Evolutionary conservation across 2,888 invertebrate species (phyloP).

Genomic region (Cerastis leucographa): DNA sequence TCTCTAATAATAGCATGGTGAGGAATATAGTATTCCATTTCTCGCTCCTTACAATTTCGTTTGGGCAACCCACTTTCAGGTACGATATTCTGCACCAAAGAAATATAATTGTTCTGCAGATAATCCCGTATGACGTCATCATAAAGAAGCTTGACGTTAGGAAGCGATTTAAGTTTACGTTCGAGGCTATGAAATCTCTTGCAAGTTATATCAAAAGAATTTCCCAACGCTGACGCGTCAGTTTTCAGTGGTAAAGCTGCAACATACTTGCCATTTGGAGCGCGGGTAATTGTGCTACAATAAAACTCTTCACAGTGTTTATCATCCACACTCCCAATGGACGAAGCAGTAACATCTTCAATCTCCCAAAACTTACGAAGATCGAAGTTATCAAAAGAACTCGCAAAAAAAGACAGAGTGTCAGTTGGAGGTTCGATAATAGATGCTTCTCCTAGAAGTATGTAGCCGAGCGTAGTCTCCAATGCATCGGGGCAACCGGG

Average conservation of each 20-base stretch:
- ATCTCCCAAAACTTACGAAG: constrained; percentile 6
- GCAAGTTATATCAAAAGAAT: too few relatives aligned
- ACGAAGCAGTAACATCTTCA: not conserved
- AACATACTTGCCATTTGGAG: too few relatives aligned
- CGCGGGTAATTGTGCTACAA: too few relatives aligned
- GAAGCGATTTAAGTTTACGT: not conserved
- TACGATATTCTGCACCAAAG: not conserved
- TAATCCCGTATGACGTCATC: constrained; percentile 2
- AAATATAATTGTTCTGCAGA: not conserved
- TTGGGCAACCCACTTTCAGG: not conserved
- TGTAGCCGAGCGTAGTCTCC: not conserved
- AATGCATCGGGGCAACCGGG: too few relatives aligned
- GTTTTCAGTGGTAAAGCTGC: too few relatives aligned
- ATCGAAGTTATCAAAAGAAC: constrained; percentile 1
- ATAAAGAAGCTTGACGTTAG: not conserved
- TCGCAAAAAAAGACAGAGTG: constrained; percentile 3
- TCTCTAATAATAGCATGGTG: too few relatives aligned
- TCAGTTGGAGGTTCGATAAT: constrained; percentile 2
- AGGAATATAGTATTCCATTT: too few relatives aligned
- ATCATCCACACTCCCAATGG: not conserved
- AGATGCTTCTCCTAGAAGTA: constrained; percentile 6
- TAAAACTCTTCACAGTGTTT: too few relatives aligned
- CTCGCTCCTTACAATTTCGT: too few relatives aligned
- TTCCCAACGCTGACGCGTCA: too few relatives aligned
- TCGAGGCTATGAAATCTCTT: too few relatives aligned